Evolutionary conservation across 2,888 invertebrate species (phyloP).

Genomic region (Quadriops clusia): DNA sequence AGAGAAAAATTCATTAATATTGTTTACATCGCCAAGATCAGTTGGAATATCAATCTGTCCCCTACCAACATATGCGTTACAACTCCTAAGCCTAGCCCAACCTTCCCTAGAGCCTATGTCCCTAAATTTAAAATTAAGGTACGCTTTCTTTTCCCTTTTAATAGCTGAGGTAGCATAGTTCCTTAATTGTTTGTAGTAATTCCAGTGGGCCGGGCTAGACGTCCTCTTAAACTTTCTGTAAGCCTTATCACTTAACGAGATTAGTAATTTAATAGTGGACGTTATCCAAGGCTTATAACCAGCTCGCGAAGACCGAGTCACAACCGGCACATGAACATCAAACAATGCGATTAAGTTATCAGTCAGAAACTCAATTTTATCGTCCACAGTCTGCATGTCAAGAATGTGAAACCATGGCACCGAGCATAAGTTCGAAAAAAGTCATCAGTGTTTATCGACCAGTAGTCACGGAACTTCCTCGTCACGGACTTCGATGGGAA

Average conservation of each 20-base stretch:
- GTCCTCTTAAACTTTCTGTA: conserved; percentile 5
- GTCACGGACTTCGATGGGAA: too few species aligned
- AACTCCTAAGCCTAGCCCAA: conserved; percentile 1
- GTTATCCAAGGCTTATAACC: conserved; percentile 8
- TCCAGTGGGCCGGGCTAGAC: conserved; percentile 3
- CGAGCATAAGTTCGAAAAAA: too few species aligned
- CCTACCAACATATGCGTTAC: conserved; percentile 1
- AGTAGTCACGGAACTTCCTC: too few species aligned
- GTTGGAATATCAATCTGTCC: conserved; percentile 3
- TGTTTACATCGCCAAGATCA: conserved; percentile 1
- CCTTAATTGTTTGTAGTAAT: conserved; percentile 11
- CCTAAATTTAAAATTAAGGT: conserved; percentile 6
- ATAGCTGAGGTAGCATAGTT: conserved; percentile 9
- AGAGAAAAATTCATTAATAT: conserved; percentile 4
- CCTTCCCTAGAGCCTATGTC: not conserved
- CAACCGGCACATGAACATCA: conserved; percentile 5
- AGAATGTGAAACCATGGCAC: too few species aligned
- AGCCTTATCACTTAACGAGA: conserved; percentile 5
- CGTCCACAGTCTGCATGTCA: too few species aligned
- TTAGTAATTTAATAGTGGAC: conserved; percentile 5
- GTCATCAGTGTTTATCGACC: too few species aligned
- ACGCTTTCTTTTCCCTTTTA: conserved; percentile 8
- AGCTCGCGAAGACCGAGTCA: conserved; percentile 1
- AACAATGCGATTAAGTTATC: too few species aligned
- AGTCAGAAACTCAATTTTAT: too few species aligned